A percentile compares a stretch with the other conserved stretches of the same genome.
These are phyloP conservation scores for Porites rus DNA, from an alignment of 92 coral and sea anemone genomes.

Conservation along the genomic window DNA sequence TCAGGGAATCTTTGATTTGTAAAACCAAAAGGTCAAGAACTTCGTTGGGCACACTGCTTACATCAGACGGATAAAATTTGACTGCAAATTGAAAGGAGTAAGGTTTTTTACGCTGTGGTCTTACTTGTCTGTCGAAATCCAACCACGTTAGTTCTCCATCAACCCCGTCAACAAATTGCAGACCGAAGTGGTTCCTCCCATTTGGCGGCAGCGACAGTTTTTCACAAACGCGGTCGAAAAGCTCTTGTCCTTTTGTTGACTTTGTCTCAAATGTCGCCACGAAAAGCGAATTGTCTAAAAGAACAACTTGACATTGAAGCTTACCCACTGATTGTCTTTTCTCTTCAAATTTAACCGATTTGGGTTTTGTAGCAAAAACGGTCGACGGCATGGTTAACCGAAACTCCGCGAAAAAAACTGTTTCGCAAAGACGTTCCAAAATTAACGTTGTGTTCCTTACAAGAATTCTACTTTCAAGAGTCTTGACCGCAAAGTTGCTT, in stretches of 20 bases:
- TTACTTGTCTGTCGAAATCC: slow-evolving; percentile 63
- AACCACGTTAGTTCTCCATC: slow-evolving; percentile 98
- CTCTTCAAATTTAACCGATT: slow-evolving; percentile 39
- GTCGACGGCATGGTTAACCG: slow-evolving; percentile 5
- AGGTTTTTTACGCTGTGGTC: slow-evolving; percentile 85
- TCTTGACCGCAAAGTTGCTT: background rate
- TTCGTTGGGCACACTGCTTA: slow-evolving; percentile 53
- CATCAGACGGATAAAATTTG: slow-evolving; percentile 77
- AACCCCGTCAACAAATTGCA: slow-evolving; percentile 83
- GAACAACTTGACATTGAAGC: slow-evolving; percentile 83
- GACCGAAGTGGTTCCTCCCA: slow-evolving; percentile 77
- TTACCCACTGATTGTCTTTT: slow-evolving; percentile 37
- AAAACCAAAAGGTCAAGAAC: slow-evolving; percentile 74
- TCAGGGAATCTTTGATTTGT: slow-evolving; percentile 90
- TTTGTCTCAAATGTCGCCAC: slow-evolving; percentile 72
- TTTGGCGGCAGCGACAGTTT: slow-evolving; percentile 61
- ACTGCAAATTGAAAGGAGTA: slow-evolving; percentile 94
- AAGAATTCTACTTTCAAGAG: background rate
- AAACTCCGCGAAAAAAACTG: background rate
- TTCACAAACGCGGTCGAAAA: slow-evolving; percentile 70
- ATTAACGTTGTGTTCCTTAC: background rate
- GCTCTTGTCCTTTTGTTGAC: slow-evolving; percentile 80
- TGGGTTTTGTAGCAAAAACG: background rate
- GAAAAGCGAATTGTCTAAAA: slow-evolving; percentile 78
- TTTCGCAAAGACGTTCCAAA: background rate